Evolutionary conservation across 2,797 vertebrate species (phyloP), one percentile per base, ranked within the genome.

Genomic region (Alectoris magna): DNA sequence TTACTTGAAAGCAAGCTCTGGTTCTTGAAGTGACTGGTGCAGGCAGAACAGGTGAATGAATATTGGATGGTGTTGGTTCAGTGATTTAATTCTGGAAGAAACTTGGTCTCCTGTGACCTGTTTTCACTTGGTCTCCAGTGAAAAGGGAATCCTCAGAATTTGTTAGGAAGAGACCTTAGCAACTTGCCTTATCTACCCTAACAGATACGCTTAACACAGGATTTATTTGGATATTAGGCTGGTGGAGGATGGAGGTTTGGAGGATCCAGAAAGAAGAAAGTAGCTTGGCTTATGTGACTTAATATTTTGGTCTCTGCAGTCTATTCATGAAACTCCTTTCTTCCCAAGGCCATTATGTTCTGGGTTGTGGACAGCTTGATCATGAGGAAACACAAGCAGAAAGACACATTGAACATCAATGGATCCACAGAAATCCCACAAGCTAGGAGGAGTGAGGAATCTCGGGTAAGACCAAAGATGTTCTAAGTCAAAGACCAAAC

Each of bases 301-400:
- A 51, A 1, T 12, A 8, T 68, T 78, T 69, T 44, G 8, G 6
- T 66, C 38, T 91, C 38, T 89, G 41, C 51, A 56, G 3, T 63
- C 26, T 72, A 1, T 77, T 94, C 5, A 78, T 43, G 16, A 8
- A 55, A 63, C 3, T 88, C 69, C 12, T 75, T 82, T 84, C 12
- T 91, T 66, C 71, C 23, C 34, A 51, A 98, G 98, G 97, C 98
- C 43, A 88, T 98, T 94, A 98, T 98, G 98, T 98, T 98, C 97
- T 98, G 98, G 98, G 97, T 98, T 94, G 98, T 98, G 71, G 98
- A 98, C 97, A 98, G 97, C 82, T 97, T 98, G 96, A 98, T 96
- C 94, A 98, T 98, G 98, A 98, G 97, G 96, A 98, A 98, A 83
- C 90, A 97, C 64, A 98, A 98, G 96, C 97, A 94, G 67, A 97